Conservation (phyloP, 2,797 vertebrate genomes). For the Austrolebias charrua region DNA sequence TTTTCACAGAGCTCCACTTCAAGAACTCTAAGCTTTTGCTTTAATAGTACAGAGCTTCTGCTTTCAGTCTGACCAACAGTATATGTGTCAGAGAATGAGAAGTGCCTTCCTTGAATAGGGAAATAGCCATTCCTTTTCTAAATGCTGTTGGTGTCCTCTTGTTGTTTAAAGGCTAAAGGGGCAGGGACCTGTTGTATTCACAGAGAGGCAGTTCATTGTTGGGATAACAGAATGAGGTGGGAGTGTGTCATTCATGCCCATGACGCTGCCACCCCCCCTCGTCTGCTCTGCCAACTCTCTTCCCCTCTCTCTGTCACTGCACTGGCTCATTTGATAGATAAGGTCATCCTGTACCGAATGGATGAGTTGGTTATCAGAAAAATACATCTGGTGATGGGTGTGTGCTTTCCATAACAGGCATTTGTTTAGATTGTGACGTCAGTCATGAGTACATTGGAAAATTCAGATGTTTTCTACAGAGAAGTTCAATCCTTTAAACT, state of each 20-base stretch:
- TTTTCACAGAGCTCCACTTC: too few relatives aligned
- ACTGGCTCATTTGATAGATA: constrained; percentile 44
- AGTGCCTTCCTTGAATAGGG: constrained; percentile 26
- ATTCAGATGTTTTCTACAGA: not conserved
- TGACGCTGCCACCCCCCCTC: constrained; percentile 22
- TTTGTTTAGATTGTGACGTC: constrained; percentile 1
- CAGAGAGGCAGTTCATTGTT: constrained; percentile 30
- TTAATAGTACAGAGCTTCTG: not conserved
- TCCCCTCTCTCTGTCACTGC: constrained; percentile 34
- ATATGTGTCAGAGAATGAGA: not conserved
- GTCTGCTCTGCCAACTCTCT: constrained; percentile 42
- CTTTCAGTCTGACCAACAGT: not conserved
- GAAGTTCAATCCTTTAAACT: constrained; percentile 1
- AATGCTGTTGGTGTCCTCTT: constrained; percentile 54
- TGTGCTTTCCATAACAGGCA: not conserved
- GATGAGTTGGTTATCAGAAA: constrained; percentile 34
- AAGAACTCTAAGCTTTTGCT: too few relatives aligned
- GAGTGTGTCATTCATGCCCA: constrained; percentile 4
- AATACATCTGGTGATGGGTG: constrained; percentile 12
- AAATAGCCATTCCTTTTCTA: constrained; percentile 28
- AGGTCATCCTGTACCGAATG: constrained; percentile 40
- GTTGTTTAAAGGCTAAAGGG: constrained; percentile 19
- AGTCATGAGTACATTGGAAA: not conserved
- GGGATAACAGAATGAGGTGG: constrained; percentile 32
- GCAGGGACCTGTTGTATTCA: constrained; percentile 38